These are phyloP conservation scores for Bombyx mori DNA, from an alignment of 1,140 invertebrate genomes.

Conservation along the genomic window DNA sequence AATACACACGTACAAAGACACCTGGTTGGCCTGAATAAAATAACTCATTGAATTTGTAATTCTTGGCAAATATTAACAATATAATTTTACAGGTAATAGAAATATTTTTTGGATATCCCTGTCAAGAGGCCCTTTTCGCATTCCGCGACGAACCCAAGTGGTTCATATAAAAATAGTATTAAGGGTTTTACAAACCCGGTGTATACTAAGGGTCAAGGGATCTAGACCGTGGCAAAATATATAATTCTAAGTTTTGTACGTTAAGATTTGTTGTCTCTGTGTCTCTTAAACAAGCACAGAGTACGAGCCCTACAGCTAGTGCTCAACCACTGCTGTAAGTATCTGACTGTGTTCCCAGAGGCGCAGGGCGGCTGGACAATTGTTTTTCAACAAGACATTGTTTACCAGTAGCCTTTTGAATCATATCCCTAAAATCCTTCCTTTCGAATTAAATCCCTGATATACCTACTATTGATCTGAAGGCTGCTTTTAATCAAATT, in stretches of 20 bases:
- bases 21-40: constrained; percentile 2
- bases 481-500: neutral
- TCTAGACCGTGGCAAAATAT: constrained; percentile 31
- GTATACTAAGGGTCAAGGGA: constrained; percentile 49
- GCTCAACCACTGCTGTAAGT: constrained; percentile 57
- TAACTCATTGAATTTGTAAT: neutral
- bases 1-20: neutral
- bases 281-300: constrained; percentile 28
- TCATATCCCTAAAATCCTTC: constrained; percentile 5
- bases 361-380: constrained; percentile 57
- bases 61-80: neutral
- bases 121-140: constrained; percentile 49
- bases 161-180: constrained; percentile 57
- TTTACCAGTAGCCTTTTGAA: constrained; percentile 40
- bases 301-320: constrained; percentile 39
- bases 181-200: constrained; percentile 42
- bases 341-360: constrained; percentile 40
- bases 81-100: constrained; percentile 50
- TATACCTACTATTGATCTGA: neutral
- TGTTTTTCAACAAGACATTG: constrained; percentile 68
- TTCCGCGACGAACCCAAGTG: constrained; percentile 29
- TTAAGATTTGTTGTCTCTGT: constrained; percentile 26
- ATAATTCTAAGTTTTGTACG: constrained; percentile 17
- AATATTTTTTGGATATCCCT: constrained; percentile 28
- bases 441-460: neutral